Conservation (phyloP, 2,113 vertebrate species). For the Ciconia maguari region DNA sequence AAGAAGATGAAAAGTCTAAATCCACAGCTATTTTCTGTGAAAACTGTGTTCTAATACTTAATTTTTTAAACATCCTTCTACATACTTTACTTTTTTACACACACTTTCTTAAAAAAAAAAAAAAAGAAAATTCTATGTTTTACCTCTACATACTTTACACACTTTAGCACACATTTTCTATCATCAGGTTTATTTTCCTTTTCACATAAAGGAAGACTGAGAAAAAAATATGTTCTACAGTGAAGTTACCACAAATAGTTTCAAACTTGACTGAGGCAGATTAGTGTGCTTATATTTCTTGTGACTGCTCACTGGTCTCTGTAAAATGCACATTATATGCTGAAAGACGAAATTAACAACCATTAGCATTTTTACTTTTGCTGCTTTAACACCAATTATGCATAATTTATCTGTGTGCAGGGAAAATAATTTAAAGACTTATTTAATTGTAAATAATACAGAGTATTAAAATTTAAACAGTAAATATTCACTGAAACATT, state of each 20-base stretch:
- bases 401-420: not conserved
- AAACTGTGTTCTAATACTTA: not conserved
- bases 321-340: fast-evolving
- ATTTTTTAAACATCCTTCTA: not conserved
- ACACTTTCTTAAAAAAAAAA: no score
- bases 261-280: not conserved
- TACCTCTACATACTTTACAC: not conserved
- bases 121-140: not conserved
- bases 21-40: not conserved
- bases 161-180: not conserved
- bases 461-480: not conserved
- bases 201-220: not conserved
- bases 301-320: not conserved
- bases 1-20: not conserved
- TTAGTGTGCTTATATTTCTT: not conserved
- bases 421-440: not conserved
- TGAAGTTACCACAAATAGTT: not conserved
- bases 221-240: not conserved
- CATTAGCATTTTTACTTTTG: not conserved
- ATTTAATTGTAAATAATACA: not conserved
- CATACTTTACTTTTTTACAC: not conserved
- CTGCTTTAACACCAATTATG: not conserved
- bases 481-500: not conserved
- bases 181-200: not conserved
- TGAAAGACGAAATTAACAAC: not conserved